Percentiles rank a stretch among this genome's conserved stretches.
Conservation (phyloP, 1,140 invertebrate genomes). For the Leptinotarsa texana region DNA sequence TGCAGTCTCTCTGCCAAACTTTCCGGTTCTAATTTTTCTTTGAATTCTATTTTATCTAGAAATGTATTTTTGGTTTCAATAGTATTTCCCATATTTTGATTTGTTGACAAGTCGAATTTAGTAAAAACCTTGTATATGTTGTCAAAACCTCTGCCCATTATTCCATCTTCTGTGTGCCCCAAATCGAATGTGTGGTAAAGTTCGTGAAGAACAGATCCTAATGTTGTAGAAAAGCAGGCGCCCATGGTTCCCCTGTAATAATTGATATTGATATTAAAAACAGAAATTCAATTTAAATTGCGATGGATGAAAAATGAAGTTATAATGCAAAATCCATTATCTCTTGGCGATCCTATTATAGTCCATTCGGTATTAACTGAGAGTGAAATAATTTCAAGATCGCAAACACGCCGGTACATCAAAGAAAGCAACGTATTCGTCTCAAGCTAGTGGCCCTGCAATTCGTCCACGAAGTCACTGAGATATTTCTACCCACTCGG, state of each 20-base stretch:
- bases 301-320: neutral
- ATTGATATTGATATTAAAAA: neutral
- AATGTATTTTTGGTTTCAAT: slow-evolving; percentile 46
- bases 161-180: slow-evolving; percentile 85
- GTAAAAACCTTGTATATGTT: slow-evolving; percentile 78
- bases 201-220: slow-evolving; percentile 94
- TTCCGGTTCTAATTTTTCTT: slow-evolving; percentile 50
- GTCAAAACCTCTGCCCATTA: slow-evolving; percentile 95
- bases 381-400: too few relatives aligned
- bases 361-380: too few relatives aligned
- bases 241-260: slow-evolving; percentile 74
- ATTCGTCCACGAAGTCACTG: too few relatives aligned
- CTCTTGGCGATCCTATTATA: too few relatives aligned
- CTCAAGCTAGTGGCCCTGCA: too few relatives aligned
- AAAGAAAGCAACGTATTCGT: too few relatives aligned
- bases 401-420: too few relatives aligned
- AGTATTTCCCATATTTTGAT: slow-evolving; percentile 57
- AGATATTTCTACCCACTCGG: too few relatives aligned
- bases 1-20: slow-evolving; percentile 59
- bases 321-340: too few relatives aligned
- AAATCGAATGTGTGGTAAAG: slow-evolving; percentile 93
- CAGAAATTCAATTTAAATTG: neutral
- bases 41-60: slow-evolving; percentile 41
- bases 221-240: slow-evolving; percentile 86
- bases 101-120: slow-evolving; percentile 59